Evolutionary conservation across 2,113 vertebrate genomes (phyloP).

Genomic region (Istiophorus platypterus): DNA sequence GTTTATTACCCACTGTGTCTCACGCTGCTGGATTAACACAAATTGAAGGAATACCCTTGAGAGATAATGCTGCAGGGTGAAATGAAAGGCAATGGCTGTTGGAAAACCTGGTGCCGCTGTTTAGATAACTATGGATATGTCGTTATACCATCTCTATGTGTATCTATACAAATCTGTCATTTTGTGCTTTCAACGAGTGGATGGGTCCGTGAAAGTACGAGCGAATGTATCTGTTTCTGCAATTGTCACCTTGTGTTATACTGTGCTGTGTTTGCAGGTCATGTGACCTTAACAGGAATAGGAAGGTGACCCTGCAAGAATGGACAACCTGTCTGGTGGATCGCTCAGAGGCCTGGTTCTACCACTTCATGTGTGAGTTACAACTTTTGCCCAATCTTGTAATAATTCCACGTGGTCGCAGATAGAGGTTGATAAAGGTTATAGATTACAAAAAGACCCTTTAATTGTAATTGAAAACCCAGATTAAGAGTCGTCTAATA

Average conservation of each 20-base stretch:
- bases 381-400: neutral
- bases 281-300: slow-evolving; percentile 83
- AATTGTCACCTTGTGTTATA: slow-evolving; percentile 3
- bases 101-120: slow-evolving; percentile 12
- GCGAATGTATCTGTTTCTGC: neutral
- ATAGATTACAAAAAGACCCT: neutral
- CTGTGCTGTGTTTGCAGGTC: slow-evolving; percentile 71
- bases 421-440: neutral
- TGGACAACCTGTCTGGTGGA: slow-evolving; percentile 83
- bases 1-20: slow-evolving; percentile 82
- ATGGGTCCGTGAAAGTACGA: neutral
- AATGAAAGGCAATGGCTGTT: slow-evolving; percentile 62
- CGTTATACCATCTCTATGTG: neutral
- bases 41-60: slow-evolving; percentile 81
- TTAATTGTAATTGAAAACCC: too few species aligned
- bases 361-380: slow-evolving; percentile 81
- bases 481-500: too few species aligned
- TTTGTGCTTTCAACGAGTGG: neutral
- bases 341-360: slow-evolving; percentile 79
- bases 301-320: slow-evolving; percentile 84
- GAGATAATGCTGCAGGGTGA: slow-evolving; percentile 56
- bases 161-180: neutral
- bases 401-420: neutral
- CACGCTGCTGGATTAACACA: slow-evolving; percentile 78
- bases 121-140: neutral